phyloP scores from a whole-genome alignment of 2,888 invertebrate genomes.

The Gymnosoma rotundatum region DNA sequence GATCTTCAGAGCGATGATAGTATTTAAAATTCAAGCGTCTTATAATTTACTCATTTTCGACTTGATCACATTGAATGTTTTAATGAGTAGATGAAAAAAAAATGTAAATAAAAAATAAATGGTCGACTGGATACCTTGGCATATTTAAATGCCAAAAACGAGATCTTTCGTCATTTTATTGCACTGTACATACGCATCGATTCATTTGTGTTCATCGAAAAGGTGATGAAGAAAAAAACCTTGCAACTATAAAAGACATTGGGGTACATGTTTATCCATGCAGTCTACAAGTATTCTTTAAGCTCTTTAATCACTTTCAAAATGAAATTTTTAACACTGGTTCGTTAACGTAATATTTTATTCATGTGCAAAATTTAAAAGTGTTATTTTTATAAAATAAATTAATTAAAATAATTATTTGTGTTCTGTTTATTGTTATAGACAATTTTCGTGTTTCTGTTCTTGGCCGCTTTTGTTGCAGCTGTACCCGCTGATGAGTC shows the following conservation, averaged over 20 bases:
- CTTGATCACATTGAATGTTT: slow-evolving; percentile 46
- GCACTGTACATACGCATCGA: slow-evolving; percentile 18
- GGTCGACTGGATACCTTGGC: slow-evolving; percentile 67
- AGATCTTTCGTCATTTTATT: slow-evolving; percentile 54
- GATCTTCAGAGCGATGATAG: slow-evolving; percentile 8
- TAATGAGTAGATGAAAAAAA: slow-evolving; percentile 19
- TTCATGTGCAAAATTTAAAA: background rate
- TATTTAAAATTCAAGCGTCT: slow-evolving; percentile 22
- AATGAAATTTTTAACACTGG: slow-evolving; percentile 78
- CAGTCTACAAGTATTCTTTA: slow-evolving; percentile 73
- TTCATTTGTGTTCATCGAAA: background rate
- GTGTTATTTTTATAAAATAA: background rate
- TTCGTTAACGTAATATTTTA: slow-evolving; percentile 51
- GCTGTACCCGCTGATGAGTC: slow-evolving; percentile 80
- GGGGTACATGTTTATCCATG: slow-evolving; percentile 55
- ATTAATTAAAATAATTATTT: slow-evolving; percentile 19
- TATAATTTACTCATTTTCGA: slow-evolving; percentile 33
- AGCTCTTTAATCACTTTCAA: slow-evolving; percentile 59
- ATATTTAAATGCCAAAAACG: slow-evolving; percentile 64
- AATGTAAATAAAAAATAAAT: slow-evolving; percentile 27
- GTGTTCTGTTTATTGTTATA: slow-evolving; percentile 64
- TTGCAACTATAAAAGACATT: slow-evolving; percentile 76
- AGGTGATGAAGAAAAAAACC: slow-evolving; percentile 44
- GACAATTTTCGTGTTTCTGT: slow-evolving; percentile 78
- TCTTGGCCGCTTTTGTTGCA: slow-evolving; percentile 76